Evolutionary conservation across 2,113 vertebrate species (phyloP), one percentile per base, ranked within the genome.

Genomic region (Cercopithecus mona): DNA sequence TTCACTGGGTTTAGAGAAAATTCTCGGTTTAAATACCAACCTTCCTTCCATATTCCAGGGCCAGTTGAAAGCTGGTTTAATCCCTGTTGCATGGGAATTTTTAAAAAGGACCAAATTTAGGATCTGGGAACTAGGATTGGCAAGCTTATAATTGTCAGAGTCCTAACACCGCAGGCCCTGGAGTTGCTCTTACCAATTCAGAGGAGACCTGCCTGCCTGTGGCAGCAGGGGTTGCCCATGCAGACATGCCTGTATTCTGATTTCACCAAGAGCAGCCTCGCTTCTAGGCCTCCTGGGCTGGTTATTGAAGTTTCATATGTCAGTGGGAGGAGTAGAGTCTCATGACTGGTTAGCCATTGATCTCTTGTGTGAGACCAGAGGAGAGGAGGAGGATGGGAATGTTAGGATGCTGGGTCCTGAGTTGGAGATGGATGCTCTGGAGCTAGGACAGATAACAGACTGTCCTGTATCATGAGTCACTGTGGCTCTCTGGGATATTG

Each of bases 41-140:
- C 30, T 76, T 81, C 81, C 72, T 40, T 86, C 64, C 27, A 6
- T 73, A 48, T 79, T 91, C 14, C 30, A 61, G 32, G 43, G 87
- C 85, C 90, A 64, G 0, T 18, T 75, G 68, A 91, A 96, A 96
- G 75, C 91, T 45, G 6, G 6, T 73, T 70, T 96, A 90, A 90
- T 97, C 87, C 86, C 43, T 27, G 88, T 45, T 80, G 88, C 16
- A 35, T 93, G 78, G 75, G 50, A 82, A 76, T 93, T 94, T 96
- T 93, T 78, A 6, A 52, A 78, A 94, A 86, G 87, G 83, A 70
- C 83, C n/a, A 79, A 50, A 90, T 20, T 76, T 73, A 52, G 95
- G 85, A 72, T 85, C 76, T 73, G 76, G 70, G 23, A 78, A 61
- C n/a, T 55, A 32, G 43, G 40, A 90, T 35, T 76, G 57, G 64